These are phyloP conservation scores for Auanema freiburgensis DNA, from an alignment of 2,888 invertebrate genomes.

Conservation along the genomic window DNA sequence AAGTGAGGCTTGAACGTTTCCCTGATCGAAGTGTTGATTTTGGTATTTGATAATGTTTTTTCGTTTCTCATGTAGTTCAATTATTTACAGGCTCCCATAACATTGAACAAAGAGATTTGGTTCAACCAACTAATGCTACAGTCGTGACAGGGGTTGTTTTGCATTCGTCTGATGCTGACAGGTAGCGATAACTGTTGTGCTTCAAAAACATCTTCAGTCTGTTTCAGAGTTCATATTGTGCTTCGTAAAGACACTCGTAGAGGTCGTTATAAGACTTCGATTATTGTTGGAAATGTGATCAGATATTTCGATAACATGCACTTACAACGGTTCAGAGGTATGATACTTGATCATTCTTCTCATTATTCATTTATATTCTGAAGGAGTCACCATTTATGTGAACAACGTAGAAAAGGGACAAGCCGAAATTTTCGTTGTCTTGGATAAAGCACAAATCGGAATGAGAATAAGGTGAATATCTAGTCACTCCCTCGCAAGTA, in stretches of 20 bases:
- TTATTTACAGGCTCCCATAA: slow-evolving; percentile 34
- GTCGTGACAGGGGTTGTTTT: slow-evolving; percentile 59
- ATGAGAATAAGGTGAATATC: slow-evolving; percentile 13
- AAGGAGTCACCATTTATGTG: slow-evolving; percentile 57
- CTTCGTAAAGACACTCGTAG: slow-evolving; percentile 57
- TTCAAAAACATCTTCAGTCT: not conserved
- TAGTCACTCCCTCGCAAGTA: no score
- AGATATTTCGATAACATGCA: slow-evolving; percentile 60
- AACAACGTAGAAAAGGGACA: slow-evolving; percentile 57
- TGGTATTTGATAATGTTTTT: slow-evolving; percentile 25
- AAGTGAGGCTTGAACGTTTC: slow-evolving; percentile 54
- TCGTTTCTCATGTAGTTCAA: not conserved
- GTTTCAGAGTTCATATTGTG: slow-evolving; percentile 29
- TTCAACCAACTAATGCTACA: slow-evolving; percentile 55
- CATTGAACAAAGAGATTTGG: slow-evolving; percentile 50
- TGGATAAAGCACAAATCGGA: slow-evolving; percentile 57
- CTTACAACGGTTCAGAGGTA: slow-evolving; percentile 54
- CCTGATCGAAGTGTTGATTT: slow-evolving; percentile 58
- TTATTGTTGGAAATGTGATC: slow-evolving; percentile 55
- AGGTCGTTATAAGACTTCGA: slow-evolving; percentile 56
- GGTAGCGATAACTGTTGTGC: slow-evolving; percentile 12
- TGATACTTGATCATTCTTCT: not conserved
- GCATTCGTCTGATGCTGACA: slow-evolving; percentile 47
- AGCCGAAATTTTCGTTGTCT: slow-evolving; percentile 57
- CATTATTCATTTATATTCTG: not conserved